Evolutionary conservation across 2,113 vertebrate species (phyloP).

Genomic region (Boulengeromyrus knoepffleri): DNA sequence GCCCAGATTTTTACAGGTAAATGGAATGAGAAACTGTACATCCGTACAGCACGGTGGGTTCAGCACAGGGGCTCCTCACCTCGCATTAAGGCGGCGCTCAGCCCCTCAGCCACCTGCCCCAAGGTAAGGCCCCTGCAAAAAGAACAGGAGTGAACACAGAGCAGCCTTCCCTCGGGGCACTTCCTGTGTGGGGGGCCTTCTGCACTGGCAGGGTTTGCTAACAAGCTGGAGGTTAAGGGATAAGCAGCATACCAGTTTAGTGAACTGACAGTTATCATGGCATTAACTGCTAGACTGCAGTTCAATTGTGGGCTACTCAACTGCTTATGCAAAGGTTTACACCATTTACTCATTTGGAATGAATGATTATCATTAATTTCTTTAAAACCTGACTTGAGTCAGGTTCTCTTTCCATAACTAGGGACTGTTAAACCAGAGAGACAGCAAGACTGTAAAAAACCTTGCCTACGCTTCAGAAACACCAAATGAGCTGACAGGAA

Average conservation of each 20-base stretch:
- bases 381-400: background rate
- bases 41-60: too few species aligned
- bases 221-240: background rate
- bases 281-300: background rate
- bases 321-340: background rate
- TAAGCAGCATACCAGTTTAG: background rate
- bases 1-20: background rate
- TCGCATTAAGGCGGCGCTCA: background rate
- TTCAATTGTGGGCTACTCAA: background rate
- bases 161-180: background rate
- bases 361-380: background rate
- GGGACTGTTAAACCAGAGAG: background rate
- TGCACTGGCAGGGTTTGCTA: background rate
- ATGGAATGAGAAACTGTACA: background rate
- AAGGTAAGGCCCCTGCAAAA: conserved; percentile 48
- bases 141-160: conserved; percentile 27
- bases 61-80: conserved; percentile 29
- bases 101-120: conserved; percentile 51
- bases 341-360: background rate
- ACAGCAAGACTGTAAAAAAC: background rate
- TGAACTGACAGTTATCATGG: background rate
- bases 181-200: background rate
- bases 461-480: background rate
- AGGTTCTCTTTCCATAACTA: background rate
- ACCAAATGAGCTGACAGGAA: background rate